Percentiles rank a stretch among this genome's conserved stretches.
Evolutionary conservation across 2,797 vertebrate genomes (phyloP).

Genomic region (Pogoniulus pusillus): DNA sequence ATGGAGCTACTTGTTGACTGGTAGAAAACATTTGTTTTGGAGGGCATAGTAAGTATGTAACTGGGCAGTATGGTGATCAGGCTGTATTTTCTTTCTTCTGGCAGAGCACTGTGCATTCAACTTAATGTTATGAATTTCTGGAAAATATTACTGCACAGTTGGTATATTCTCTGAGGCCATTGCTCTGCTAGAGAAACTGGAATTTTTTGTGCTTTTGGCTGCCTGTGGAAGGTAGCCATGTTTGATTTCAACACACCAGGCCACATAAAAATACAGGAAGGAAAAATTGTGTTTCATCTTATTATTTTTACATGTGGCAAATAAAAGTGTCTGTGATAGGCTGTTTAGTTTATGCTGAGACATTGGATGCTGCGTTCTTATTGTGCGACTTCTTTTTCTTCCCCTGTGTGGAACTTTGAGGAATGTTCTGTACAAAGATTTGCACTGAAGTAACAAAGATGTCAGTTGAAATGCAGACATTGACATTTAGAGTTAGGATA

Average conservation of each 20-base stretch:
- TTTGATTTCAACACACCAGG: conserved; percentile 29
- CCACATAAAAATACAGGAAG: background rate
- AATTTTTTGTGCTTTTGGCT: background rate
- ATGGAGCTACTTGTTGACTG: background rate
- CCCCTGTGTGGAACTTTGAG: background rate
- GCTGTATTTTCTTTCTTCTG: background rate
- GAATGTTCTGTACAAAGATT: background rate
- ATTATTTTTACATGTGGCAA: background rate
- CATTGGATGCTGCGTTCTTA: background rate
- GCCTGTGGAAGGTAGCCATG: background rate
- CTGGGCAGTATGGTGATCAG: background rate
- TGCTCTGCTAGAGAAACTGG: background rate
- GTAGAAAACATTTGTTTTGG: background rate
- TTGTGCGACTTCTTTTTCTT: background rate
- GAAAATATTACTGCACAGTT: background rate
- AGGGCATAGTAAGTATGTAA: background rate
- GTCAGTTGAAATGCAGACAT: background rate
- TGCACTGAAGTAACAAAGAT: background rate
- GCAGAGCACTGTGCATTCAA: background rate
- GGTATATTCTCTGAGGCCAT: conserved; percentile 14
- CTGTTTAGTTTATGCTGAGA: background rate
- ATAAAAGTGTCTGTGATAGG: background rate
- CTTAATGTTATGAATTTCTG: background rate
- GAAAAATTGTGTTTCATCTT: background rate
- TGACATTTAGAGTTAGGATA: background rate